Conservation (phyloP, 2,888 invertebrate species). For the Acleris literana region DNA sequence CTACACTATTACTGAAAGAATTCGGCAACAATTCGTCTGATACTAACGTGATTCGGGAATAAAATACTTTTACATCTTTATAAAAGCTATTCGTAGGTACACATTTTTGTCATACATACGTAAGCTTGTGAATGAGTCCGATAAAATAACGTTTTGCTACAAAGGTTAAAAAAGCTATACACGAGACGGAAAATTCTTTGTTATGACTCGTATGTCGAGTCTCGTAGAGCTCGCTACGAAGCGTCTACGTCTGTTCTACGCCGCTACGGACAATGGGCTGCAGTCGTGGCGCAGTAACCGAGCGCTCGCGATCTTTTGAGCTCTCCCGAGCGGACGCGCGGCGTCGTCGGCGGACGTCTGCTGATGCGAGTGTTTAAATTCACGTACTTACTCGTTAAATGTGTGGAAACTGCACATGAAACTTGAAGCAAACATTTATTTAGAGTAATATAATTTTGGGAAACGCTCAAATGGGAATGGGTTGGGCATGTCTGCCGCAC, state of each 20-base stretch:
- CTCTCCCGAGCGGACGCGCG: slow-evolving; percentile 59
- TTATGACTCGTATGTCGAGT: background rate
- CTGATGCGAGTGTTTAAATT: slow-evolving; percentile 49
- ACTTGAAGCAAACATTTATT: too few species aligned
- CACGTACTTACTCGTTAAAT: slow-evolving; percentile 45
- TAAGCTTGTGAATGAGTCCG: background rate
- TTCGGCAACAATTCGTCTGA: too few species aligned
- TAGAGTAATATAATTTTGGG: too few species aligned
- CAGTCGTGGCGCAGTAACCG: slow-evolving; percentile 57
- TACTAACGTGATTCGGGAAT: too few species aligned
- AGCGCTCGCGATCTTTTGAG: slow-evolving; percentile 64
- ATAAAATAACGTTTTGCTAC: background rate
- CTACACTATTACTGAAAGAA: too few species aligned
- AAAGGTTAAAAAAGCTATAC: background rate
- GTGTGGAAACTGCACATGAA: slow-evolving; percentile 24
- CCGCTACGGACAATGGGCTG: slow-evolving; percentile 54
- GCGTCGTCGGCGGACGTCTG: slow-evolving; percentile 54
- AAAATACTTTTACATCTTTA: too few species aligned
- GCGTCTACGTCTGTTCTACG: slow-evolving; percentile 50
- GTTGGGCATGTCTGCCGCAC: too few species aligned
- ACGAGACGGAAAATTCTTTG: slow-evolving; percentile 7
- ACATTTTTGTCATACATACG: too few species aligned
- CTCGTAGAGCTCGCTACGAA: slow-evolving; percentile 46
- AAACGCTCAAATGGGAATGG: too few species aligned
- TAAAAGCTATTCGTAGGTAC: too few species aligned